These are phyloP conservation scores for Tragelaphus imberbis DNA, from an alignment of 2,113 vertebrate species.

Conservation along the genomic window DNA sequence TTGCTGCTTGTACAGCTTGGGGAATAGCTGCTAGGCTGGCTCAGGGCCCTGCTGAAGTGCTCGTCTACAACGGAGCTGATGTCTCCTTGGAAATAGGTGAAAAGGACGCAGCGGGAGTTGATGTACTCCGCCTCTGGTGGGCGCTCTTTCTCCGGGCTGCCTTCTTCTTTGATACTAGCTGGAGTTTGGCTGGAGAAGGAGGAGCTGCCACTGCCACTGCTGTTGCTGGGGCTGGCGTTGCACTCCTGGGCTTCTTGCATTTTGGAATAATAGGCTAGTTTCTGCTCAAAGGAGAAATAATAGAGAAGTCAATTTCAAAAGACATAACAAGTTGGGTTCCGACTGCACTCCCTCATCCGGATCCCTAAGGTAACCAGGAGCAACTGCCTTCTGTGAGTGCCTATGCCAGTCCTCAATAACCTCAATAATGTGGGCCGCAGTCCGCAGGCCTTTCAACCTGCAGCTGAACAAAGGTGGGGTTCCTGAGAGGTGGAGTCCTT, in stretches of 20 bases:
- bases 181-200: slow-evolving; percentile 83
- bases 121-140: slow-evolving; percentile 96
- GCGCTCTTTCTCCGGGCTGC: slow-evolving; percentile 91
- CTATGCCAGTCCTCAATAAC: not conserved
- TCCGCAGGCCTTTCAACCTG: not conserved
- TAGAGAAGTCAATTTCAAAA: not conserved
- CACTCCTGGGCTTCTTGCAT: slow-evolving; percentile 95
- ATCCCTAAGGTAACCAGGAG: not conserved
- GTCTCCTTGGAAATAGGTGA: slow-evolving; percentile 98
- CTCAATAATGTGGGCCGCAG: not conserved
- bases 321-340: not conserved
- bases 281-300: slow-evolving; percentile 78
- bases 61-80: slow-evolving; percentile 97
- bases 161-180: slow-evolving; percentile 90
- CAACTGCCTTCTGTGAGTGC: too few relatives aligned
- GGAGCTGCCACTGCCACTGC: slow-evolving; percentile 77
- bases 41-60: slow-evolving; percentile 97
- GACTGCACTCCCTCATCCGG: not conserved
- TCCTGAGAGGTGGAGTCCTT: not conserved
- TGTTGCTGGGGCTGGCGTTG: slow-evolving; percentile 67
- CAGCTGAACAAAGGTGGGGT: not conserved
- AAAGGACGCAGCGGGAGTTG: slow-evolving; percentile 94
- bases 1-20: slow-evolving; percentile 80
- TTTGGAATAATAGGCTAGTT: slow-evolving; percentile 95
- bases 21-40: slow-evolving; percentile 85